Evolutionary conservation across 2,113 vertebrate genomes (phyloP).

Genomic region (Echinops telfairi): DNA sequence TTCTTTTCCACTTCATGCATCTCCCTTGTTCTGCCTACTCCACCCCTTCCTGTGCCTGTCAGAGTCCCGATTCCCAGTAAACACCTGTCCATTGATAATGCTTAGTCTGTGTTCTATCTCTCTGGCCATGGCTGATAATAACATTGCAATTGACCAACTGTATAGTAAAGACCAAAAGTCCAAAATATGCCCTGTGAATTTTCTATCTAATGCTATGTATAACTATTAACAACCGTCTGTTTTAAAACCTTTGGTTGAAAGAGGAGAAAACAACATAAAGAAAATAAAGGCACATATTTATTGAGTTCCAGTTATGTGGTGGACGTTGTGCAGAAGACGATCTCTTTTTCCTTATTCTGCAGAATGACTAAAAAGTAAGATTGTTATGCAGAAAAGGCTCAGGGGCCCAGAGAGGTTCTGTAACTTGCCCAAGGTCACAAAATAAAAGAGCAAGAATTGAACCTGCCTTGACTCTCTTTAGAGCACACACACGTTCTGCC

Average conservation of each 20-base stretch:
- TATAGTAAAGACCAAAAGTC: neutral
- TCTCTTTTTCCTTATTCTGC: neutral
- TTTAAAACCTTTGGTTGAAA: constrained; percentile 36
- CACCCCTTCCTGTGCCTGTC: neutral
- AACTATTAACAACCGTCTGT: neutral
- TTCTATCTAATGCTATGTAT: neutral
- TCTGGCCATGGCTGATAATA: neutral
- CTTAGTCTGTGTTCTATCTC: neutral
- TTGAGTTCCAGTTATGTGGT: neutral
- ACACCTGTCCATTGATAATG: neutral
- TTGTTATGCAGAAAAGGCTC: neutral
- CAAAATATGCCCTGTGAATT: constrained; percentile 1
- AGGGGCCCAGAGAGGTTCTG: neutral
- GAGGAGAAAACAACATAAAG: constrained; percentile 22
- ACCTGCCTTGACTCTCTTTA: neutral
- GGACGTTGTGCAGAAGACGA: neutral
- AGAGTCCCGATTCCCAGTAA: neutral
- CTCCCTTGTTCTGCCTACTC: neutral
- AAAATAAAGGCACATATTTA: constrained; percentile 25
- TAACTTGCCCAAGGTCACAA: neutral
- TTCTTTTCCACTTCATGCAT: neutral
- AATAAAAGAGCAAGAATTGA: neutral
- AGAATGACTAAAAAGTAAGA: neutral
- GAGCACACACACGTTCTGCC: neutral
- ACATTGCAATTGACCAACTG: neutral